Conservation (phyloP, 2,113 vertebrate species). For the Bathybates hornii region DNA sequence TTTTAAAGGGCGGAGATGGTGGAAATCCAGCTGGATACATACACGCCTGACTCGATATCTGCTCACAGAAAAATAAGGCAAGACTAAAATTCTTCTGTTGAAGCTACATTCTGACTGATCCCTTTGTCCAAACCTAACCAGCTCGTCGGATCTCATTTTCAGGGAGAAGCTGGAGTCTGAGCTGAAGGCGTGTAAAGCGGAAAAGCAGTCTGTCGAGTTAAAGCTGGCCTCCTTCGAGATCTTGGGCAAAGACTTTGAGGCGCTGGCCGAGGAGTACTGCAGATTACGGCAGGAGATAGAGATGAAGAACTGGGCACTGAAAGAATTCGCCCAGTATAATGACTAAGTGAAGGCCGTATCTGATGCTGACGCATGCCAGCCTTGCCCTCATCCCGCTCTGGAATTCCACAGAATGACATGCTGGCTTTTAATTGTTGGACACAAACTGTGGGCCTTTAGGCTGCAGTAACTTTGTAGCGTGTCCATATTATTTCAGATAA, state of each 20-base stretch:
- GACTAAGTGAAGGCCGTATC: not conserved
- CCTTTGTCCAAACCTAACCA: not conserved
- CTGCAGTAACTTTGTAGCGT: not conserved
- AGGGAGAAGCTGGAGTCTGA: slow-evolving; percentile 62
- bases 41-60: slow-evolving; percentile 74
- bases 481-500: not conserved
- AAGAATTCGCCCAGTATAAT: slow-evolving; percentile 58
- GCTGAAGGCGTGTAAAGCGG: slow-evolving; percentile 38
- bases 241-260: slow-evolving; percentile 70
- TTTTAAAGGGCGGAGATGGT: slow-evolving; percentile 76
- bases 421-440: not conserved
- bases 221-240: slow-evolving; percentile 72
- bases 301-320: slow-evolving; percentile 71
- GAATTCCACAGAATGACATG: not conserved
- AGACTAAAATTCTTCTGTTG: slow-evolving; percentile 7
- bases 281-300: slow-evolving; percentile 61
- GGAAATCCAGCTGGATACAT: slow-evolving; percentile 78
- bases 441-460: not conserved
- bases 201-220: slow-evolving; percentile 59
- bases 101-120: not conserved
- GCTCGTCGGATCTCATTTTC: not conserved
- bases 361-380: not conserved
- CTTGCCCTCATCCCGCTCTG: not conserved
- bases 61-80: slow-evolving; percentile 79
- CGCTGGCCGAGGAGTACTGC: slow-evolving; percentile 69